Evolutionary conservation across 2,797 vertebrate species (phyloP), one percentile per base, ranked within the genome.

Genomic region (Myotis daubentonii): DNA sequence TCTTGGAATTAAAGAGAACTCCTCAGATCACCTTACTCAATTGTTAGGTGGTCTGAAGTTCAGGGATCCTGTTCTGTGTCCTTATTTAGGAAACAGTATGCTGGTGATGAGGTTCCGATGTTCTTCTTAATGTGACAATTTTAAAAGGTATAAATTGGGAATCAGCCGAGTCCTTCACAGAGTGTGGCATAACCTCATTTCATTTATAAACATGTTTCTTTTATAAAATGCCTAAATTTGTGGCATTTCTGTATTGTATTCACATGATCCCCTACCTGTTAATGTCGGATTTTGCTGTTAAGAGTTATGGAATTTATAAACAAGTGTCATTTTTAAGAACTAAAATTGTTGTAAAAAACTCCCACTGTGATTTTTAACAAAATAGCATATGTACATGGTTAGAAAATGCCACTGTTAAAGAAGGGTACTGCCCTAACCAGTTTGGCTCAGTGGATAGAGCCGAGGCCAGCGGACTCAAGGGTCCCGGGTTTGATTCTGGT

Each of bases 221-320:
- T 91, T 96, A 83, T 85, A 84, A 97, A 97, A 97, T 98, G 98
- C 98, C 98, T 97, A 96, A 96, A 95, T 94, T 78, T 90, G 96
- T 86, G n/a, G 4, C 91, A 79, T 53, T 96, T 97, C 94, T 78
- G 71, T 96, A 41, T 38, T 94, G 80, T 96, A 88, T 89, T 97
- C 66, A 81, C 6, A 1, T 74, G 95, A 95, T 6, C 30, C 33
- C 23, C 84, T 57, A 1, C 94, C 93, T 60, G 76, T 92, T 92
- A 30, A 2, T 82, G 82, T 22, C 55, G 83, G 92, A 72, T 3
- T 49, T 66, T 96, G 90, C 92, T 79, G 1, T 96, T 33, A 30
- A 0, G 96, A 96, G 91, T 55, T 83, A 84, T 53, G 41, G 80
- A 55, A 76, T 93, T 94, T 92, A 38, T 86, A 55, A 44, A 68